A percentile compares a stretch with the other conserved stretches of the same genome.
Conservation (phyloP, 2,888 invertebrate species). For the Emmelina monodactyla region DNA sequence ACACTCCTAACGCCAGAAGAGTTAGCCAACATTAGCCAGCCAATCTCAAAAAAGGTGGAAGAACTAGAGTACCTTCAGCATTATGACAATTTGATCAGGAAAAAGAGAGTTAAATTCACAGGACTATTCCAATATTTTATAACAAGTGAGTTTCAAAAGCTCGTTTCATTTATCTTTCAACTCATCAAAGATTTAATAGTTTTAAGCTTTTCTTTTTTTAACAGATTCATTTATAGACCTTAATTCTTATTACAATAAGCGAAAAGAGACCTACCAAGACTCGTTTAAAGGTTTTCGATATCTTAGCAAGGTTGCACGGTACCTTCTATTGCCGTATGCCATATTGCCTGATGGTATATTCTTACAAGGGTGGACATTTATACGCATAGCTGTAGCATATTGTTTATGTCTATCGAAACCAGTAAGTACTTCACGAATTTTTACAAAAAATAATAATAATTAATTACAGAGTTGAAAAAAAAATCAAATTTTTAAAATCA, state of each 20-base stretch:
- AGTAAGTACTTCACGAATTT: constrained; percentile 24
- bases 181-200: neutral
- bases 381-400: constrained; percentile 37
- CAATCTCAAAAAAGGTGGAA: constrained; percentile 12
- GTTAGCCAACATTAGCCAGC: constrained; percentile 30
- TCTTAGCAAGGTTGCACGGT: constrained; percentile 36
- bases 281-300: constrained; percentile 38
- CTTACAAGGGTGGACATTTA: constrained; percentile 39
- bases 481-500: too few relatives aligned
- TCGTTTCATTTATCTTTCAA: neutral
- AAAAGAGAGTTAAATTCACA: constrained; percentile 30
- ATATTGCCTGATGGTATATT: constrained; percentile 50
- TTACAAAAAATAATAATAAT: too few relatives aligned
- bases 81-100: constrained; percentile 26
- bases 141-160: constrained; percentile 25
- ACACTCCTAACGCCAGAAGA: constrained; percentile 35
- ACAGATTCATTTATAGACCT: constrained; percentile 53
- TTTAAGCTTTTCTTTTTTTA: constrained; percentile 6
- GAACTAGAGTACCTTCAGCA: too few relatives aligned
- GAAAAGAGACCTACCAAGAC: constrained; percentile 33
- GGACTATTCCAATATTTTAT: constrained; percentile 40
- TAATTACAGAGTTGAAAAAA: too few relatives aligned
- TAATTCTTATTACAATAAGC: constrained; percentile 28
- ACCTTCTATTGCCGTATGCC: constrained; percentile 39
- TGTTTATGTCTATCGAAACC: constrained; percentile 47